phyloP scores from a whole-genome alignment of 2,888 invertebrate genomes.

The Drosophila ezoana region DNA sequence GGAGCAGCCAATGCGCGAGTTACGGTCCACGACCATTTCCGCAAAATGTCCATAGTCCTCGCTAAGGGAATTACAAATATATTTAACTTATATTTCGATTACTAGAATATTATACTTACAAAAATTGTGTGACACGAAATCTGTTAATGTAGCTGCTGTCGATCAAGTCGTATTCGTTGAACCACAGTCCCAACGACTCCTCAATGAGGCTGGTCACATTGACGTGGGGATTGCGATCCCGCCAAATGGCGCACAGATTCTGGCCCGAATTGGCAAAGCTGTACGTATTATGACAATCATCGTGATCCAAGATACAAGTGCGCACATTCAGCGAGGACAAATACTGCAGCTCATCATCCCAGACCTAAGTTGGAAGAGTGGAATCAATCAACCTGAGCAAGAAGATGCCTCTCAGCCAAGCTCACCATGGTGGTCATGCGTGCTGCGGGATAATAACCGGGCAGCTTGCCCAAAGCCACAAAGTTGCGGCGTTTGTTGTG shows the following conservation, averaged over 20 bases:
- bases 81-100: not conserved
- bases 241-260: constrained; percentile 82
- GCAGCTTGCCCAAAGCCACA: constrained; percentile 82
- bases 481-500: constrained; percentile 83
- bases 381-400: not conserved
- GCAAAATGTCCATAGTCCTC: constrained; percentile 84
- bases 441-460: constrained; percentile 83
- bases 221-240: constrained; percentile 70
- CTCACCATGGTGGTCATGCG: constrained; percentile 84
- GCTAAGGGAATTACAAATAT: constrained; percentile 55
- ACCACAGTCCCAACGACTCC: constrained; percentile 82
- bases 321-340: constrained; percentile 82
- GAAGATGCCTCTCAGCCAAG: not conserved
- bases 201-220: constrained; percentile 82
- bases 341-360: constrained; percentile 84
- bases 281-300: constrained; percentile 83
- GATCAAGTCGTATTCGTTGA: constrained; percentile 82
- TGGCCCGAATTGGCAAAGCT: constrained; percentile 83
- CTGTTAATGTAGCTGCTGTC: constrained; percentile 81
- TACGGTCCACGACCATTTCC: constrained; percentile 83
- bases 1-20: constrained; percentile 83
- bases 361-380: constrained; percentile 60
- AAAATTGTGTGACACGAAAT: constrained; percentile 80
- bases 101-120: constrained; percentile 70
- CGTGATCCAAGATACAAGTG: constrained; percentile 83